A percentile compares a stretch with the other conserved stretches of the same genome.
phyloP scores from a whole-genome alignment of 2,113 vertebrate genomes.

The Engystomops pustulosus region DNA sequence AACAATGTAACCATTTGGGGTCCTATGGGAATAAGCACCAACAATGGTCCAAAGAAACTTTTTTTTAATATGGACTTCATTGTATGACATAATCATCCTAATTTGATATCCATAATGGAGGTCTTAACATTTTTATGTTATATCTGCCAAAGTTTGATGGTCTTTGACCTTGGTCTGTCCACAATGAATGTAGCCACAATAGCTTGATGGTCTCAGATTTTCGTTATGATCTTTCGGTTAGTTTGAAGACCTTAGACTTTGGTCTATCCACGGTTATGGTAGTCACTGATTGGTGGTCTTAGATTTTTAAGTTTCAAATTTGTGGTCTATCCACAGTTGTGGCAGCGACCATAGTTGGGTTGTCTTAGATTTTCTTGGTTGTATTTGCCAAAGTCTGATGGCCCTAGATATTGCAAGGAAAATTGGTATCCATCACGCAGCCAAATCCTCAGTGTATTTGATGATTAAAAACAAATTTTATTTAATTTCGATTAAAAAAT shows the following conservation, averaged over 20 bases:
- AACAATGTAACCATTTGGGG: constrained; percentile 5
- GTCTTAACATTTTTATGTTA: not conserved
- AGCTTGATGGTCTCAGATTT: not conserved
- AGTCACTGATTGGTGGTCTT: no score
- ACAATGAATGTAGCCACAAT: not conserved
- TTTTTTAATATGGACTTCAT: not conserved
- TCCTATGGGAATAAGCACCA: not conserved
- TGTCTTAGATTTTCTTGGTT: no score
- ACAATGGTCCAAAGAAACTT: not conserved
- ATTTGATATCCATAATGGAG: not conserved
- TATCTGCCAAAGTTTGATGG: not conserved
- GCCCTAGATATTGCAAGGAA: not conserved
- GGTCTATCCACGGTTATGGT: not conserved
- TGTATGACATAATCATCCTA: not conserved
- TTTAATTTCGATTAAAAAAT: no score
- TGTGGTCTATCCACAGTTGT: no score
- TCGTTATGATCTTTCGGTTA: not conserved
- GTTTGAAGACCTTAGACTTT: not conserved
- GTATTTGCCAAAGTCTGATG: not conserved
- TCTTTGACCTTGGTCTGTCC: not conserved
- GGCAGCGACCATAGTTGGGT: no score
- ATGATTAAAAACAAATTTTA: no score
- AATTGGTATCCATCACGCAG: no score
- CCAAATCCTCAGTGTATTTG: no score
- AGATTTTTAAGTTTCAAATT: no score